A percentile compares a stretch with the other conserved stretches of the same genome.
Evolutionary conservation across 2,888 invertebrate species (phyloP).

Genomic region (Nymphalis c-album): DNA sequence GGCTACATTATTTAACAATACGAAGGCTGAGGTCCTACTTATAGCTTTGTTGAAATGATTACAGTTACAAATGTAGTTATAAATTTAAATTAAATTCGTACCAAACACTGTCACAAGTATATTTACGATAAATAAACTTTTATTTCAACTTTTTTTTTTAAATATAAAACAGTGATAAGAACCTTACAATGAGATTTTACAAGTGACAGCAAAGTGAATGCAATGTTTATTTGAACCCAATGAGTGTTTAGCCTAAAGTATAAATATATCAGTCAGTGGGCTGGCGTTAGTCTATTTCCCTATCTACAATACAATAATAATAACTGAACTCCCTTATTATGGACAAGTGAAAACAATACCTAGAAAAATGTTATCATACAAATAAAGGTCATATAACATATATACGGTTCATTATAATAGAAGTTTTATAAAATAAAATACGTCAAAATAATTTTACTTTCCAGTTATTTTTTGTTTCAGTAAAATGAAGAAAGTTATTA

Average conservation of each 20-base stretch:
- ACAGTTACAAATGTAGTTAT: constrained; percentile 21
- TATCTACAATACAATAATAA: constrained; percentile 50
- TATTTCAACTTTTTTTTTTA: background rate
- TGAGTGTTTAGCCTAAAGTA: constrained; percentile 67
- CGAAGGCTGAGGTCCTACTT: constrained; percentile 18
- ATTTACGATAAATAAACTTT: constrained; percentile 1
- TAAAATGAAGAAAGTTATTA: background rate
- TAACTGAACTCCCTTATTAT: constrained; percentile 27
- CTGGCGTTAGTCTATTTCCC: constrained; percentile 56
- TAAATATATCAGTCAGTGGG: constrained; percentile 77
- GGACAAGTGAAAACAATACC: constrained; percentile 15
- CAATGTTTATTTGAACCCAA: constrained; percentile 49
- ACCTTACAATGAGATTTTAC: constrained; percentile 10
- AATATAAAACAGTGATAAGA: background rate
- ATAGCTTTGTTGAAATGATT: constrained; percentile 19
- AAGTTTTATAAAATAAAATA: constrained; percentile 1
- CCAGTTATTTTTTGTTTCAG: background rate
- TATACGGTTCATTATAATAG: background rate
- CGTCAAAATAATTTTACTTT: background rate
- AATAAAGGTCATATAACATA: background rate
- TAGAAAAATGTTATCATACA: background rate
- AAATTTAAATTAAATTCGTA: constrained; percentile 32
- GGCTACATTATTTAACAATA: background rate
- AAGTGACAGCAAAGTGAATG: constrained; percentile 21
- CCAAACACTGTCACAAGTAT: constrained; percentile 24